A percentile compares a stretch with the other conserved stretches of the same genome.
phyloP scores from a whole-genome alignment of 2,888 invertebrate genomes.

The Oligia strigilis region DNA sequence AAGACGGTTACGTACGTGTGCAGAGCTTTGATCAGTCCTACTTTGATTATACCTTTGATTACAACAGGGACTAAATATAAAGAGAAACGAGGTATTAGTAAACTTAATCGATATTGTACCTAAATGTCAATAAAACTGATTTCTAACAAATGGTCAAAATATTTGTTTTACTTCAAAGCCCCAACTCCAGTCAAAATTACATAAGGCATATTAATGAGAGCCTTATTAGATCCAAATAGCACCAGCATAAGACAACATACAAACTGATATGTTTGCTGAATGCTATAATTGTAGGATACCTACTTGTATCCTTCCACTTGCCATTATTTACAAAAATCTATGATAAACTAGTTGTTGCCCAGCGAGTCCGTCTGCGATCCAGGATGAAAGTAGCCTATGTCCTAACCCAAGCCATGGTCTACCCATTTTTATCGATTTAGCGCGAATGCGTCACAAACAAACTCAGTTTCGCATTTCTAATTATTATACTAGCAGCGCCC shows the following conservation, averaged over 20 bases:
- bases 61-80: conserved; percentile 87
- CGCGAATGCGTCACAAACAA: too few relatives aligned
- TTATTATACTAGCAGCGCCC: too few relatives aligned
- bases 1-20: conserved; percentile 99
- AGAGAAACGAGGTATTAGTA: conserved; percentile 59
- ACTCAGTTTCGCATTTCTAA: too few relatives aligned
- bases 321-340: background rate
- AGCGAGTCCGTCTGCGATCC: too few relatives aligned
- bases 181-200: conserved; percentile 2
- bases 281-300: background rate
- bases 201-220: background rate
- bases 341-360: too few relatives aligned
- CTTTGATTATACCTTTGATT: conserved; percentile 98
- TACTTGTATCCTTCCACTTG: background rate
- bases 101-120: conserved; percentile 61
- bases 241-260: background rate
- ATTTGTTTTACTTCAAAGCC: conserved; percentile 34
- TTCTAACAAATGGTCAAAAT: conserved; percentile 62
- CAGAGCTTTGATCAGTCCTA: conserved; percentile 99
- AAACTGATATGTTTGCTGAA: background rate
- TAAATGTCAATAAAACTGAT: conserved; percentile 64
- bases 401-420: too few relatives aligned
- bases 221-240: background rate
- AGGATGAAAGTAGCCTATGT: too few relatives aligned
- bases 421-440: too few relatives aligned